A percentile compares a stretch with the other conserved stretches of the same genome.
These are phyloP conservation scores for Dolichopus griseipennis DNA, from an alignment of 2,888 invertebrate species.

Conservation along the genomic window DNA sequence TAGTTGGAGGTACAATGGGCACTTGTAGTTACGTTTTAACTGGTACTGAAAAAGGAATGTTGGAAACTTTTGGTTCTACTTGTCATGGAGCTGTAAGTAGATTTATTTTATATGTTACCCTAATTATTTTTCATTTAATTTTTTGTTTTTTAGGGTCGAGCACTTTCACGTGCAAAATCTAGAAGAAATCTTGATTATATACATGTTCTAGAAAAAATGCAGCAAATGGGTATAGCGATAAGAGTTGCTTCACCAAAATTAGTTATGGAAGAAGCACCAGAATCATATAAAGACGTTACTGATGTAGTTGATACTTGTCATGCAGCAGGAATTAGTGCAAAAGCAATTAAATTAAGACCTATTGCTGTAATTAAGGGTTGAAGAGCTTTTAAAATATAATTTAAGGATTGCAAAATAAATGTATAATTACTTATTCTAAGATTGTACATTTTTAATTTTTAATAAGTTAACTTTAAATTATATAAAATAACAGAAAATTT, in stretches of 20 bases:
- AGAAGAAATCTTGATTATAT: conserved; percentile 89
- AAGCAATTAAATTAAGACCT: conserved; percentile 90
- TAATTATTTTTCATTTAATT: conserved; percentile 10
- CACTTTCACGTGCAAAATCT: conserved; percentile 94
- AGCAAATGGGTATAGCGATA: conserved; percentile 82
- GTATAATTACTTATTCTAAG: no score
- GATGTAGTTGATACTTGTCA: conserved; percentile 99
- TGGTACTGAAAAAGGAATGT: conserved; percentile 94
- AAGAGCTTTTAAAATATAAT: conserved; percentile 26
- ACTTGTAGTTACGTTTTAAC: conserved; percentile 99
- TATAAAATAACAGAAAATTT: no score
- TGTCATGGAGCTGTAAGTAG: conserved; percentile 94
- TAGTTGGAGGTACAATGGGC: conserved; percentile 99
- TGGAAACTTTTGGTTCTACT: conserved; percentile 98
- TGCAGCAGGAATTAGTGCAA: conserved; percentile 93
- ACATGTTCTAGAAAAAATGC: conserved; percentile 75
- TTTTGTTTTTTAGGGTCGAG: conserved; percentile 65
- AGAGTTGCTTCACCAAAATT: conserved; percentile 97
- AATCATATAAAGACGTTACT: conserved; percentile 98
- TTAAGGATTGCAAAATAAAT: neutral
- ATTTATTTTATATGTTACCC: no score
- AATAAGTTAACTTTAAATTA: no score
- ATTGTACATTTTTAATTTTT: no score
- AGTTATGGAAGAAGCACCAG: conserved; percentile 99
- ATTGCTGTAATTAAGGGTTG: conserved; percentile 98